phyloP scores from a whole-genome alignment of 64 coral and sea anemone genomes.

The Dendrophyllia cribrosa region DNA sequence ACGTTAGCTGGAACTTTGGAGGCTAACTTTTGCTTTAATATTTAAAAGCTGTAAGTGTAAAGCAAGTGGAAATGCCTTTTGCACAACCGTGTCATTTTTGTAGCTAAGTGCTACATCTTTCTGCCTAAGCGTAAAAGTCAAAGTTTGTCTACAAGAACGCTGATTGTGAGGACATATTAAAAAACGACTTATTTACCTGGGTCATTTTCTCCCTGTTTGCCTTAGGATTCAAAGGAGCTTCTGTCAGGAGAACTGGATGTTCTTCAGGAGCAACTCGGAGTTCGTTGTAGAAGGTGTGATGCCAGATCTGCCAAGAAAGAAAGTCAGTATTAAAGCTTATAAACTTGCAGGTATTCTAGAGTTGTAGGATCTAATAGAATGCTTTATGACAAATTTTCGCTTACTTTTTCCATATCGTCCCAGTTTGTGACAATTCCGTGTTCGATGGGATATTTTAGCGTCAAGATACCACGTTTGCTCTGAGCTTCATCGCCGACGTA shows the following conservation, averaged over 20 bases:
- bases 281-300: slow-evolving; percentile 66
- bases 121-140: too few relatives aligned
- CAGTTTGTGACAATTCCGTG: slow-evolving; percentile 83
- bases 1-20: too few relatives aligned
- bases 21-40: too few relatives aligned
- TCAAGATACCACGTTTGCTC: slow-evolving; percentile 69
- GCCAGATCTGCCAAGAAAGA: slow-evolving; percentile 48
- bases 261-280: slow-evolving; percentile 72
- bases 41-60: too few relatives aligned
- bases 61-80: too few relatives aligned
- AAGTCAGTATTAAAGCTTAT: background rate
- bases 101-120: too few relatives aligned
- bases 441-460: slow-evolving; percentile 72
- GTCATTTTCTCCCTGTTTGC: slow-evolving; percentile 81
- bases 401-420: slow-evolving; percentile 83
- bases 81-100: too few relatives aligned
- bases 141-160: too few relatives aligned
- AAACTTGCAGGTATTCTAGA: slow-evolving; percentile 18
- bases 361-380: too few relatives aligned
- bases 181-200: slow-evolving; percentile 32
- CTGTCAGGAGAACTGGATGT: slow-evolving; percentile 69
- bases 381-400: background rate
- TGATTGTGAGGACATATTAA: too few relatives aligned
- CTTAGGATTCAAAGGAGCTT: slow-evolving; percentile 75
- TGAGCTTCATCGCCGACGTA: slow-evolving; percentile 74